phyloP scores from a whole-genome alignment of 2,113 vertebrate genomes.

The Plecturocebus donacophilus region DNA sequence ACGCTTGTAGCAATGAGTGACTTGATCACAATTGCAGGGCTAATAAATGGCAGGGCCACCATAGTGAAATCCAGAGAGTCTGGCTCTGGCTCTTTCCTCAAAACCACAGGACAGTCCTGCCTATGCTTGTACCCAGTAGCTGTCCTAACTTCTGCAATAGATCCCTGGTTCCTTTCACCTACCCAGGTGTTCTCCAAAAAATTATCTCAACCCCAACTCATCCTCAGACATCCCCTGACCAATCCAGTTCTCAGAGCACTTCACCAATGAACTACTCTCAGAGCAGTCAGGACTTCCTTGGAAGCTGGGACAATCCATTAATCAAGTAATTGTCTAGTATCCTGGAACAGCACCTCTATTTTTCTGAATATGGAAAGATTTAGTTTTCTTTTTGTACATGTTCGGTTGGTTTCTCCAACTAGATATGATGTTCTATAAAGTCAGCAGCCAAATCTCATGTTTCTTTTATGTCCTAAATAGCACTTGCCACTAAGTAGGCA shows the following conservation, averaged over 20 bases:
- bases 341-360: not conserved
- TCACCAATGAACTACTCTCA: not conserved
- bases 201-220: not conserved
- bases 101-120: not conserved
- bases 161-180: not conserved
- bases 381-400: conserved; percentile 7
- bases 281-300: not conserved
- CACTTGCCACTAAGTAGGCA: conserved; percentile 53
- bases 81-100: not conserved
- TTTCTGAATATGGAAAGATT: not conserved
- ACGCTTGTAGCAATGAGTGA: not conserved
- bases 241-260: not conserved
- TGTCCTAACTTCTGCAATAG: not conserved
- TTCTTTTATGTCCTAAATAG: conserved; percentile 50
- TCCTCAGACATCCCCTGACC: not conserved
- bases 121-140: not conserved
- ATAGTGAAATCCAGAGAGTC: not conserved
- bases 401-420: conserved; percentile 48
- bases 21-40: not conserved
- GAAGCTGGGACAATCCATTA: not conserved
- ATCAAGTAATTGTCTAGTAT: conserved; percentile 23
- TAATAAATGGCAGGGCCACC: not conserved
- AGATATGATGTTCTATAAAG: conserved; percentile 41
- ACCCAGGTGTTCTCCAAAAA: not conserved
- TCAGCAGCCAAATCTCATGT: conserved; percentile 8